Conservation (phyloP, 1,140 invertebrate genomes). For the Listronotus bonariensis region DNA sequence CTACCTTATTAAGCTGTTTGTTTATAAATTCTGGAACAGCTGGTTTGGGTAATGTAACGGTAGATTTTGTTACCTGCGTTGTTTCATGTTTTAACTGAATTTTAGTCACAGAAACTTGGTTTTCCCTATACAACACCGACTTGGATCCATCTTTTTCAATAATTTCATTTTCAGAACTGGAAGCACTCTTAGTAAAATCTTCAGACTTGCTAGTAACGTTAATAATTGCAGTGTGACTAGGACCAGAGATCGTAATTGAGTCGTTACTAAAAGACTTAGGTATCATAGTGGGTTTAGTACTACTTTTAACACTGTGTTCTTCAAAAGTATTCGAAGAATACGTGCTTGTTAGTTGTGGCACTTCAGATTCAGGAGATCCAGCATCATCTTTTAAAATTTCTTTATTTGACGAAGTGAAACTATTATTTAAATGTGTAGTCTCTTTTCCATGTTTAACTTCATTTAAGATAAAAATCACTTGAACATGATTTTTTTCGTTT, state of each 20-base stretch:
- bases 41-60: slow-evolving; percentile 44
- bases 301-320: slow-evolving; percentile 2
- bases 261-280: slow-evolving; percentile 20
- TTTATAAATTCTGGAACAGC: slow-evolving; percentile 72
- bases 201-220: slow-evolving; percentile 42
- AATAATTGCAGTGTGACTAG: slow-evolving; percentile 53
- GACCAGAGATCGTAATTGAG: slow-evolving; percentile 51
- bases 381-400: neutral
- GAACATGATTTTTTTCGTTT: neutral
- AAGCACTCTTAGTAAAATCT: slow-evolving; percentile 26
- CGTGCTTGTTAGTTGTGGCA: neutral
- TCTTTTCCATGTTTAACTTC: slow-evolving; percentile 1
- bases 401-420: neutral
- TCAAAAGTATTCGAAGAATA: slow-evolving; percentile 12
- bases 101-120: slow-evolving; percentile 51
- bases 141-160: slow-evolving; percentile 20
- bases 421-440: neutral
- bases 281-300: neutral
- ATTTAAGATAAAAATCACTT: neutral
- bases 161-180: slow-evolving; percentile 26
- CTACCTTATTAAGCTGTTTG: slow-evolving; percentile 71
- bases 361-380: neutral
- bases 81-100: slow-evolving; percentile 49
- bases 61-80: slow-evolving; percentile 31
- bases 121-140: slow-evolving; percentile 34